Conservation (phyloP, 2,113 vertebrate genomes). For the Mesocricetus auratus region DNA sequence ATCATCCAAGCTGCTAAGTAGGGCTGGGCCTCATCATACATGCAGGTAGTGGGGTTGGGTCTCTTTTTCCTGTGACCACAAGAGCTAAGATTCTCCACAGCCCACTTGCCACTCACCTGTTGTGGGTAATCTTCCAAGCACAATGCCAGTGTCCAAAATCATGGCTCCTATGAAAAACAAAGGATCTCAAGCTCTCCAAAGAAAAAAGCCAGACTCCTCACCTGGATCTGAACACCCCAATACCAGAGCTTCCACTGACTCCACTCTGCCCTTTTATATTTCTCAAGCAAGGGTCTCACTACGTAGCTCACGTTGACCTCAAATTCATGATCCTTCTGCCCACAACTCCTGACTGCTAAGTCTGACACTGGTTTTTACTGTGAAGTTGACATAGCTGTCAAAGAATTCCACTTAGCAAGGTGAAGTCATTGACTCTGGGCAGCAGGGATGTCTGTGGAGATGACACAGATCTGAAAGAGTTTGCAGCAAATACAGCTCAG, state of each 20-base stretch:
- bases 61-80: not conserved
- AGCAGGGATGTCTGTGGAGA: too few species aligned
- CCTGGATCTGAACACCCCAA: not conserved
- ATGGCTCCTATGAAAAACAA: conserved; percentile 89
- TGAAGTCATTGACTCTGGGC: not conserved
- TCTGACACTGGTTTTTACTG: not conserved
- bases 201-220: not conserved
- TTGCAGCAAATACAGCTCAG: too few species aligned
- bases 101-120: conserved; percentile 89
- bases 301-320: not conserved
- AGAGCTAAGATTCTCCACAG: not conserved
- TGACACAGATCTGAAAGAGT: too few species aligned
- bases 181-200: not conserved
- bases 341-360: not conserved
- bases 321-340: not conserved
- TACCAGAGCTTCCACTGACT: rapidly evolving
- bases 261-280: not conserved
- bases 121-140: conserved; percentile 93
- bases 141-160: conserved; percentile 92
- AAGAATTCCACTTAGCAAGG: too few species aligned
- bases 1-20: not conserved
- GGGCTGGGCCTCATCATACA: not conserved
- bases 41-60: not conserved
- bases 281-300: not conserved
- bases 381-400: not conserved